Conservation (phyloP, 2,888 invertebrate species). For the Cerceris ruficornis region DNA sequence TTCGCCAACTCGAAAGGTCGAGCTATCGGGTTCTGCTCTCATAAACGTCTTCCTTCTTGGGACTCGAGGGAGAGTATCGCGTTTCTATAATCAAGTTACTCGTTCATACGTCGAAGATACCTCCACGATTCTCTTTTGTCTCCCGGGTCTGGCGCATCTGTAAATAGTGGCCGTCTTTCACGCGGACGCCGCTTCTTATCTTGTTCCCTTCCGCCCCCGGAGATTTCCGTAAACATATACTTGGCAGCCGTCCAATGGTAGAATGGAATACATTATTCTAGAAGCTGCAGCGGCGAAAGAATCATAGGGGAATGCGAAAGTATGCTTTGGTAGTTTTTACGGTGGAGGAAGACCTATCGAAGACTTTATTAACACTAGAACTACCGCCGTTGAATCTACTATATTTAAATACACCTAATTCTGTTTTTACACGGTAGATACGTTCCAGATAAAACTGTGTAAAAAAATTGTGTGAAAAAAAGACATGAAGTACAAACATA, state of each 20-base stretch:
- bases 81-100: constrained; percentile 47
- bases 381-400: no score
- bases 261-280: constrained; percentile 58
- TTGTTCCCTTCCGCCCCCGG: constrained; percentile 31
- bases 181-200: constrained; percentile 36
- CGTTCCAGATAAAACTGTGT: no score
- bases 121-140: constrained; percentile 53
- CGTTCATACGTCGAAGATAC: constrained; percentile 42
- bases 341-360: no score
- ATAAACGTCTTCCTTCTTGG: constrained; percentile 22
- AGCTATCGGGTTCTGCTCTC: constrained; percentile 45
- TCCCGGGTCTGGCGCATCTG: constrained; percentile 32
- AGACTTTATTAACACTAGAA: no score
- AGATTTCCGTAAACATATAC: constrained; percentile 75
- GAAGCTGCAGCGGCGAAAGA: constrained; percentile 38
- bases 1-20: constrained; percentile 15
- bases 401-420: no score
- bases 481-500: no score
- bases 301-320: constrained; percentile 10
- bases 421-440: no score
- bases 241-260: constrained; percentile 67
- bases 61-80: constrained; percentile 32
- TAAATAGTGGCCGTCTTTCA: constrained; percentile 45
- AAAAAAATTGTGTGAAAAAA: no score
- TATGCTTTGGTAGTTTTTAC: no score